Base-by-base conservation (phyloP, 2,113 vertebrate genomes). In the Castor canadensis region DNA sequence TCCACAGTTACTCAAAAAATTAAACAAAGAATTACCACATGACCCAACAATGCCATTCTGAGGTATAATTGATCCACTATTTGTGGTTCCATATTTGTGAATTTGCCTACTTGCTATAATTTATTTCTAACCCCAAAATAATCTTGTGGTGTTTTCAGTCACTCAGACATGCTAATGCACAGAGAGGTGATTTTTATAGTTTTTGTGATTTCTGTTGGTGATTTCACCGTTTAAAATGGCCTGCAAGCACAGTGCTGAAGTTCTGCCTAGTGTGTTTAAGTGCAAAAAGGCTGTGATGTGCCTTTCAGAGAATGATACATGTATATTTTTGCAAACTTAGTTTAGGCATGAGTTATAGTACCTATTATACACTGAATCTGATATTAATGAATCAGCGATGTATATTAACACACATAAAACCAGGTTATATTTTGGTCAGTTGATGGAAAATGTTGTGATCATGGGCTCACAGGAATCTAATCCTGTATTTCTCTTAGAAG, bases 141-240 rank as follows among this genome's bases (percentile, higher is more conserved):
- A 80, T 69, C 49, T 43, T 38, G 9, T 1, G 9, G n/a, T n/a
- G 22, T 38, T 60, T 73, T 32, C 80, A 35, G 38, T 22, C 45
- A n/a, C n/a, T 52, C 24, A 15, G n/a, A 26, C 30, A 28, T 0
- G 19, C 0, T 0, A 4, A 32, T 28, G 71, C 12, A 45, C 32
- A 49, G 67, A 52, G 19, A 12, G 58, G 26, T 3, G 47, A 67
- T n/a, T 52, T 56, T 32, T 26, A n/a, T n/a, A n/a, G 40, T 40
- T 56, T 43, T 75, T 71, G 24, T 69, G 30, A 20, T 64, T 83
- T 67, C 35, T 45, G 12, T 40, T 73, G 75, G 79, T 35, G 20
- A 90, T 11, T 56, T 84, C 30, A 40, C 49, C 30, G 26, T 66
- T 83, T 60, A 47, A 47, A 95, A 62, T 8, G 52, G 38, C 16